Evolutionary conservation across 2,797 vertebrate genomes (phyloP).

Genomic region (Urosaurus nigricauda): DNA sequence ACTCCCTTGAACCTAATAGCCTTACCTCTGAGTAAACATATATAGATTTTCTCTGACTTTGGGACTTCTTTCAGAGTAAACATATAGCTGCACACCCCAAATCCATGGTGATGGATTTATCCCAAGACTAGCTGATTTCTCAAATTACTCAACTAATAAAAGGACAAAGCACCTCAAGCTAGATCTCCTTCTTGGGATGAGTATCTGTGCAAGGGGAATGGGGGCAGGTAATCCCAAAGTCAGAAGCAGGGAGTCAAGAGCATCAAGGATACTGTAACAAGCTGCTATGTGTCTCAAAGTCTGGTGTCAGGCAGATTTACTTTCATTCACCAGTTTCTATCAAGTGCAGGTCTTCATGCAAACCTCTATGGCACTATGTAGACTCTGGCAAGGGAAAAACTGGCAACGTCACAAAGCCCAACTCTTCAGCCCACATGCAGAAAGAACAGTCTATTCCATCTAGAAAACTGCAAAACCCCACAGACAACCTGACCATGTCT

Average conservation of each 20-base stretch:
- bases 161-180: neutral
- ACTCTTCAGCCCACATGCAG: slow-evolving; percentile 11
- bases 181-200: neutral
- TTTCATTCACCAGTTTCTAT: slow-evolving; percentile 8
- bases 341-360: neutral
- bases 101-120: neutral
- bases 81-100: neutral
- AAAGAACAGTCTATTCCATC: neutral
- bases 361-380: slow-evolving; percentile 15
- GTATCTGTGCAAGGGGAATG: neutral
- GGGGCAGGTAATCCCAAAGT: neutral
- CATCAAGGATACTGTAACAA: neutral
- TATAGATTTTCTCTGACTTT: neutral
- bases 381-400: neutral
- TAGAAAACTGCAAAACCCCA: slow-evolving; percentile 1
- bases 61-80: neutral
- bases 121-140: neutral
- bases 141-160: neutral
- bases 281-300: neutral
- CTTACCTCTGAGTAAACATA: neutral
- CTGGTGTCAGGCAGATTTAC: neutral
- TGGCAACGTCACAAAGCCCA: slow-evolving; percentile 15
- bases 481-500: slow-evolving; percentile 20
- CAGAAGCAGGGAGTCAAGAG: neutral
- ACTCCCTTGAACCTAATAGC: neutral